Percentiles rank a stretch among this genome's conserved stretches.
These are phyloP conservation scores for Patella depressa DNA, from an alignment of 2,888 invertebrate genomes.

Conservation along the genomic window DNA sequence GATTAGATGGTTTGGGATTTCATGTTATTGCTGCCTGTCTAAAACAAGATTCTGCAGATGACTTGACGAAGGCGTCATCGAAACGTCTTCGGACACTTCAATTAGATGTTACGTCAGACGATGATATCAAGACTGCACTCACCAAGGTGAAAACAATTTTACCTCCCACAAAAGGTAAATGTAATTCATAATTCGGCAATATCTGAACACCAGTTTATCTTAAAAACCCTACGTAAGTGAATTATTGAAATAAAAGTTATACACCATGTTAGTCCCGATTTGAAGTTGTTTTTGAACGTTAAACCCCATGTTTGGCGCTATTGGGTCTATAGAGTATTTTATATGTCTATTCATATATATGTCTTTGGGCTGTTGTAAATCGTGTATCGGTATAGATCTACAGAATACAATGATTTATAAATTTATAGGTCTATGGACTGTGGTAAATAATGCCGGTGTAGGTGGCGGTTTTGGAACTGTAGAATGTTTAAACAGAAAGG, in stretches of 20 bases:
- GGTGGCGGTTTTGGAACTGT: constrained; percentile 52
- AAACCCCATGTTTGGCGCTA: too few relatives aligned
- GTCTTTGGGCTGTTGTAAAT: too few relatives aligned
- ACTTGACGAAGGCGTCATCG: constrained; percentile 36
- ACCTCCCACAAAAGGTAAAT: too few relatives aligned
- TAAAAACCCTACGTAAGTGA: too few relatives aligned
- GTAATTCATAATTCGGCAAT: too few relatives aligned
- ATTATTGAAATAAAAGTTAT: too few relatives aligned
- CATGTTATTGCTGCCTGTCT: constrained; percentile 53
- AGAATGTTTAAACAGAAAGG: constrained; percentile 65
- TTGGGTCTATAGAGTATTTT: too few relatives aligned
- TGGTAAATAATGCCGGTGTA: constrained; percentile 65
- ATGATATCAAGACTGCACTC: constrained; percentile 31
- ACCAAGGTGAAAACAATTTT: constrained; percentile 23
- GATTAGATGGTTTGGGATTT: constrained; percentile 47
- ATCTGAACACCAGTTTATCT: too few relatives aligned
- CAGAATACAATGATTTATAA: background rate
- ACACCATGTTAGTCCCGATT: too few relatives aligned
- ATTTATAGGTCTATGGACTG: constrained; percentile 58
- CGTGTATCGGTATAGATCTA: too few relatives aligned
- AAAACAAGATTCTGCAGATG: constrained; percentile 38
- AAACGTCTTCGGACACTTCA: constrained; percentile 25
- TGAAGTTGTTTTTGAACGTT: too few relatives aligned
- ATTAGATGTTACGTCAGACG: constrained; percentile 34
- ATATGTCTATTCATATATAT: too few relatives aligned